Evolutionary conservation across 2,797 vertebrate genomes (phyloP).

Genomic region (Pseudochromis fuscus): DNA sequence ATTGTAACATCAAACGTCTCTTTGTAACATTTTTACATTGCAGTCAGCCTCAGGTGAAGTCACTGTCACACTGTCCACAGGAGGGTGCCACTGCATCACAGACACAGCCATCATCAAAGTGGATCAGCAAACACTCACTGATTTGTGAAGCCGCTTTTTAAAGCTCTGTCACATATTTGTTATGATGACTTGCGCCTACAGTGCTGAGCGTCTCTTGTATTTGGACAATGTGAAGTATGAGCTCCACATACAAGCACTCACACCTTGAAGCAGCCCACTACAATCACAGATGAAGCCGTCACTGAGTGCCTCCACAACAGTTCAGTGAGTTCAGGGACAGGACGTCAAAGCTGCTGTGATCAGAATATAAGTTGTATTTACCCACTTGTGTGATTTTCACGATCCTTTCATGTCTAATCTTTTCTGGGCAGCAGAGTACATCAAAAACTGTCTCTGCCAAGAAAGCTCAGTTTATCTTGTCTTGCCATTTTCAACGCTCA

Average conservation of each 20-base stretch:
- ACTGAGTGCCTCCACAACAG: neutral
- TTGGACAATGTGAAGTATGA: neutral
- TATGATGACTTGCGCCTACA: neutral
- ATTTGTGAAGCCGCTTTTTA: slow-evolving; percentile 3
- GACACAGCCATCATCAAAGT: neutral
- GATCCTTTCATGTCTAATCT: slow-evolving; percentile 6
- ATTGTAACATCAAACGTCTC: neutral
- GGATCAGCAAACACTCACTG: neutral
- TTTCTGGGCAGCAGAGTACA: neutral
- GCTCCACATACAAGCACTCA: neutral
- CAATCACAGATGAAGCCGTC: neutral
- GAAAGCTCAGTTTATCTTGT: slow-evolving; percentile 13
- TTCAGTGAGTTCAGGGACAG: neutral
- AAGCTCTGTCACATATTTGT: neutral
- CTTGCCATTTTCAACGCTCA: slow-evolving; percentile 6
- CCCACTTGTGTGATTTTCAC: slow-evolving; percentile 8
- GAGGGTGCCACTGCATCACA: slow-evolving; percentile 51
- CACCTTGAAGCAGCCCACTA: neutral
- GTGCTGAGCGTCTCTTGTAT: neutral
- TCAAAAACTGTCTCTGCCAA: neutral
- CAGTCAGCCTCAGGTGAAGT: neutral
- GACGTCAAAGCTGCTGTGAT: slow-evolving; percentile 2
- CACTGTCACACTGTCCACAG: slow-evolving; percentile 43
- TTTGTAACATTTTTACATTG: neutral
- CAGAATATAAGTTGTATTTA: slow-evolving; percentile 25